Base-by-base conservation (phyloP, 2,113 vertebrate species). In the Urocitellus parryii region DNA sequence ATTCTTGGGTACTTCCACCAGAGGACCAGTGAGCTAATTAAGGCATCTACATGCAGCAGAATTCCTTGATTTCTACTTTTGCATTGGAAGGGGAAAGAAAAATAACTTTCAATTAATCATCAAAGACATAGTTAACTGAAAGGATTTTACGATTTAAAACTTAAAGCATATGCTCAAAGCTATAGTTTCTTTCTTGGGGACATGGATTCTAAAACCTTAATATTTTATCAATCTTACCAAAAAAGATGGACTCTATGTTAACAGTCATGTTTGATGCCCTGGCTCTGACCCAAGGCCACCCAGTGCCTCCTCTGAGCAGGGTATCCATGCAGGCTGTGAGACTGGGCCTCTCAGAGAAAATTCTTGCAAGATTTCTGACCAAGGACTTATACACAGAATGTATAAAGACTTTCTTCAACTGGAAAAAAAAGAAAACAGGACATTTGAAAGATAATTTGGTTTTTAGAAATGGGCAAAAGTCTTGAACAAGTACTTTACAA, bases 281-380 rank as follows among this genome's bases (percentile, higher is more conserved):
- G 17, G 10, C 56, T 83, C 13, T 34, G 37, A 84, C 17, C 34
- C 9, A 16, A 77, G 25, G 16, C 1, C 27, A 24, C 12, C 17
- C 25, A 48, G 53, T 4, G 4, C 72, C 22, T 6, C 12, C 56
- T 3, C n/a, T 34, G 32, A 67, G 25, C 11, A 12, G 20, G 6
- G 2, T n/a, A 13, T 25, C 2, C 34, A 18, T 0, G 8, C 1
- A 5, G 45, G 14, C 29, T 61, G 8, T 11, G 3, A 45, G 83
- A 48, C 13, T 7, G 12, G 48, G 45, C 45, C 45, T 45, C 63
- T 25, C 17, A 4, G 34, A 78, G 58, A 78, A 90, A 78, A 78
- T 67, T 78, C 32, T 67, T 78, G 8, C 22, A 89, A 68, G 11
- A 39, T 10, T 25, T 74, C 20, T 58, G 9, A 65, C 73, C 78